Evolutionary conservation across 2,888 invertebrate species (phyloP).

Genomic region (Mamestra brassicae): DNA sequence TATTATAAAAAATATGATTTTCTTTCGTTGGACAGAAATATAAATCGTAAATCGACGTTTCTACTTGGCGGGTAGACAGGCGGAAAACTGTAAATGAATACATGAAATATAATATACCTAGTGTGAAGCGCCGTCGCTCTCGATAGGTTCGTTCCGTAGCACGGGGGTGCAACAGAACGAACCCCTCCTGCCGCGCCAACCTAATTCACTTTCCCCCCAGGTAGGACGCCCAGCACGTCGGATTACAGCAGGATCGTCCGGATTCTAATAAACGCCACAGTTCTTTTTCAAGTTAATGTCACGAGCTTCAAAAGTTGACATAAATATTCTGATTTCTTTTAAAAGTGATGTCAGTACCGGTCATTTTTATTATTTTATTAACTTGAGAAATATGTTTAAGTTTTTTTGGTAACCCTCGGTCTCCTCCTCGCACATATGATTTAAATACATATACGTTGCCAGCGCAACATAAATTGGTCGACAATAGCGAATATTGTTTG

Average conservation of each 20-base stretch:
- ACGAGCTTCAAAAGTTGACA: neutral
- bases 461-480: conserved; percentile 3
- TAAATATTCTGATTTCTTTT: neutral
- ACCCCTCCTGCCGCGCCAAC: neutral
- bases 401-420: neutral
- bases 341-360: too few species aligned
- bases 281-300: neutral
- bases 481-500: conserved; percentile 10
- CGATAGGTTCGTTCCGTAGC: conserved; percentile 10
- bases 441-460: neutral
- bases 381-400: neutral
- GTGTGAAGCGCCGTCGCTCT: neutral
- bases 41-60: conserved; percentile 6
- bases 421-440: conserved; percentile 7
- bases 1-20: neutral
- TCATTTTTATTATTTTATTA: neutral
- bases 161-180: too few species aligned
- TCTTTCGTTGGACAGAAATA: neutral
- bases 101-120: conserved; percentile 34
- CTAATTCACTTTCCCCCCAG: conserved; percentile 44
- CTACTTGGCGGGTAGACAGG: neutral
- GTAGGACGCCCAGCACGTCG: conserved; percentile 15
- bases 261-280: conserved; percentile 12
- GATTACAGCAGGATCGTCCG: neutral
- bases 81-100: conserved; percentile 18